Conservation (phyloP, 2,113 vertebrate species). For the Oreochromis spilurus region DNA sequence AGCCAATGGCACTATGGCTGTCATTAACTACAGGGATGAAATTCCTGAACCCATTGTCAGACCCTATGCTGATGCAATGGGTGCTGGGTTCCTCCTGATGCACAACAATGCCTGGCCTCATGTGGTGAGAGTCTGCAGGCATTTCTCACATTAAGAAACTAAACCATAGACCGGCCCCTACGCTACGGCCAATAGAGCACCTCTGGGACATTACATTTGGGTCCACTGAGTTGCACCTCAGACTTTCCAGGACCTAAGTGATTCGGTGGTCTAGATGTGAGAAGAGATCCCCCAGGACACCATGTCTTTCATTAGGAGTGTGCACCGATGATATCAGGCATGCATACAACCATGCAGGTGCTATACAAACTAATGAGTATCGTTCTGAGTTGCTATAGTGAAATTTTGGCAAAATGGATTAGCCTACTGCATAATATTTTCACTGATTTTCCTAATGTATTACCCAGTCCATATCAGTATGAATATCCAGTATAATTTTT, state of each 20-base stretch:
- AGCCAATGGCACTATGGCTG: background rate
- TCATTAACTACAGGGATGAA: background rate
- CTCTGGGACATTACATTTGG: background rate
- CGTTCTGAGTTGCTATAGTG: background rate
- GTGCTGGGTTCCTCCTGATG: background rate
- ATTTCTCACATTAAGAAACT: background rate
- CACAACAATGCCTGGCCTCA: background rate
- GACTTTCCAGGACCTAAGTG: background rate
- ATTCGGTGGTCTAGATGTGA: background rate
- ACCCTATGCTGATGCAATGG: background rate
- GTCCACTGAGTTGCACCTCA: background rate
- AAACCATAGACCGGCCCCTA: background rate
- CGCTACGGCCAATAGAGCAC: background rate
- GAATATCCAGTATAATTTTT: too few relatives aligned
- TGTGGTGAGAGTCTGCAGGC: background rate
- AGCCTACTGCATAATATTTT: too few relatives aligned
- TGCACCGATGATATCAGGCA: background rate
- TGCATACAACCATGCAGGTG: background rate
- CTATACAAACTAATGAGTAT: background rate
- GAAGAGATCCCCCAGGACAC: background rate
- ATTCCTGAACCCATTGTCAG: too few relatives aligned
- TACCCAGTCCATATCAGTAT: too few relatives aligned
- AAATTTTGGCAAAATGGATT: background rate
- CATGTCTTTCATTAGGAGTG: background rate
- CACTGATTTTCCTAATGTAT: too few relatives aligned